A percentile compares a stretch with the other conserved stretches of the same genome.
Evolutionary conservation across 2,888 invertebrate species (phyloP).

Genomic region (Oligia strigilis): DNA sequence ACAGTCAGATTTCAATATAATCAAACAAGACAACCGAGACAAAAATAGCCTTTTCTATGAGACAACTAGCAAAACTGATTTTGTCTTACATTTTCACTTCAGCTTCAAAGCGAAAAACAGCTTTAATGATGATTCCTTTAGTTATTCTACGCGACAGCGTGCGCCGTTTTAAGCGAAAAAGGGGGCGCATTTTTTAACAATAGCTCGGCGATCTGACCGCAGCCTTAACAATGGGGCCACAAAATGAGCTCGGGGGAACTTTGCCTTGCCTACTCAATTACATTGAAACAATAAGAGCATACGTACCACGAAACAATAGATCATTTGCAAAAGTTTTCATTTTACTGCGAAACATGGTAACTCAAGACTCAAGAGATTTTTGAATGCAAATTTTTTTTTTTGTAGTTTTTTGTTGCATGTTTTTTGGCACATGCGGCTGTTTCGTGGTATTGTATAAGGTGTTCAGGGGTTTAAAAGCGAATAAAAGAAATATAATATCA

Average conservation of each 20-base stretch:
- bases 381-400: conserved; percentile 20
- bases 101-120: conserved; percentile 36
- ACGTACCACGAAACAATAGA: conserved; percentile 62
- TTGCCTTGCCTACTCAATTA: conserved; percentile 66
- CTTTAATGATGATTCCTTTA: conserved; percentile 56
- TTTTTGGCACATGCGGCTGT: neutral
- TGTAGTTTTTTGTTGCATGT: neutral
- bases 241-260: conserved; percentile 61
- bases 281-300: conserved; percentile 63
- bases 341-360: conserved; percentile 45
- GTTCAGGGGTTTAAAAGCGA: neutral
- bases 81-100: conserved; percentile 24
- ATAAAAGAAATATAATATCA: neutral
- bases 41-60: neutral
- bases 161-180: conserved; percentile 52
- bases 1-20: neutral
- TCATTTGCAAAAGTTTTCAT: conserved; percentile 60
- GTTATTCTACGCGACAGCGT: conserved; percentile 50
- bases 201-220: conserved; percentile 52
- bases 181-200: conserved; percentile 57
- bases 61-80: conserved; percentile 5
- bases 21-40: neutral
- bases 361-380: conserved; percentile 13
- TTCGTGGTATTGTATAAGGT: neutral
- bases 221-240: conserved; percentile 57